phyloP scores from a whole-genome alignment of 2,113 vertebrate species.

The Chrysochloris asiatica region DNA sequence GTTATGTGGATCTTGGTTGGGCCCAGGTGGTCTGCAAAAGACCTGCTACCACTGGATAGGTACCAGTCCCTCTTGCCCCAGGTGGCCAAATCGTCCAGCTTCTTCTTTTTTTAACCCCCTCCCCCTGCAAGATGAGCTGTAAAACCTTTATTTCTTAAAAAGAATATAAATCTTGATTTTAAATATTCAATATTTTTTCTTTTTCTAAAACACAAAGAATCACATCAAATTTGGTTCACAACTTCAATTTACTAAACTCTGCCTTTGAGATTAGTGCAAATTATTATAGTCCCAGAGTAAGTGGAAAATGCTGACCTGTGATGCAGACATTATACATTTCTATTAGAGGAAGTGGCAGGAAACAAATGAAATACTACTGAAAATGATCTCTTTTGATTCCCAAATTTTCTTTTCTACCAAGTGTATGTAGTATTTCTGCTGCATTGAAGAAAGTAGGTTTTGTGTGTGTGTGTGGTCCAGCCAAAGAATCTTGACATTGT shows the following conservation, averaged over 20 bases:
- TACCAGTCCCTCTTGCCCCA: neutral
- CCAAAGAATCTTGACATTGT: neutral
- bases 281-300: neutral
- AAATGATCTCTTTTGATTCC: neutral
- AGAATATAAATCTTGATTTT: slow-evolving; percentile 22
- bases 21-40: neutral
- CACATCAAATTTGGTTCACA: neutral
- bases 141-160: neutral
- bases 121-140: neutral
- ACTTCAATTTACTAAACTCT: neutral
- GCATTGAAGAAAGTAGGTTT: neutral
- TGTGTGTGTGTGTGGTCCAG: neutral
- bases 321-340: neutral
- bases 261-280: neutral
- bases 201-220: neutral
- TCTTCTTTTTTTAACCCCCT: neutral
- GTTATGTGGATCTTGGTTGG: neutral
- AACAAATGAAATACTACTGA: neutral
- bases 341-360: neutral
- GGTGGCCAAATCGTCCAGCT: neutral
- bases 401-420: neutral
- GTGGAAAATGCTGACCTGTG: slow-evolving; percentile 1
- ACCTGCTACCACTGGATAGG: neutral
- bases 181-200: neutral
- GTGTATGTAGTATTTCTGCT: neutral